Evolutionary conservation across 2,797 vertebrate species (phyloP).

Genomic region (Nyctalus aviator): DNA sequence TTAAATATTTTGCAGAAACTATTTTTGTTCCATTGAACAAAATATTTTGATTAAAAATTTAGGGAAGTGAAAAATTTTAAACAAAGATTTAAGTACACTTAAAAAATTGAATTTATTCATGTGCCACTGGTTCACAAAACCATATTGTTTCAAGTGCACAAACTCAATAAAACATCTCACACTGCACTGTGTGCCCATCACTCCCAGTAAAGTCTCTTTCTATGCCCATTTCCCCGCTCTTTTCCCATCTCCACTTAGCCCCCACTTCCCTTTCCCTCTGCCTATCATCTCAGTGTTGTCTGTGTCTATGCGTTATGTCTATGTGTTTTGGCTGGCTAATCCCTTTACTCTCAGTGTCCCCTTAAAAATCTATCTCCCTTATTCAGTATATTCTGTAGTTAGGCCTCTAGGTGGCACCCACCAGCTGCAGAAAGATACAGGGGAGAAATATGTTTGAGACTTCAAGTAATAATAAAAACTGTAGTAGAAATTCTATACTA

Average conservation of each 20-base stretch:
- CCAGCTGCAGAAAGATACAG: background rate
- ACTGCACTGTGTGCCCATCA: background rate
- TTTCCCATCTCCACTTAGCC: background rate
- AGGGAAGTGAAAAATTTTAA: background rate
- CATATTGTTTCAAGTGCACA: background rate
- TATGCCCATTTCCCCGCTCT: background rate
- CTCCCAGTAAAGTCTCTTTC: background rate
- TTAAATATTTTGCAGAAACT: background rate
- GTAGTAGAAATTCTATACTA: background rate
- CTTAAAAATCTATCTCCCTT: background rate
- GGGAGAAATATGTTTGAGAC: background rate
- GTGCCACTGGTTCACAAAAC: background rate
- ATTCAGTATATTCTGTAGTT: background rate
- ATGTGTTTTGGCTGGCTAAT: background rate
- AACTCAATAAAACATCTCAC: background rate
- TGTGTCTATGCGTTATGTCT: background rate
- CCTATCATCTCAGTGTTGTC: background rate
- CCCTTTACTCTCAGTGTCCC: background rate
- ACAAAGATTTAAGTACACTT: background rate
- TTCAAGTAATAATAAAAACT: background rate
- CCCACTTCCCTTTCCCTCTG: background rate
- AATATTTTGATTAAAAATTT: background rate
- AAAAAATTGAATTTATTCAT: background rate
- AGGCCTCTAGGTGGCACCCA: slow-evolving; percentile 4
- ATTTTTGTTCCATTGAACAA: slow-evolving; percentile 29